These are phyloP conservation scores for Rhodophaea formosa DNA, from an alignment of 2,888 invertebrate genomes.

Conservation along the genomic window DNA sequence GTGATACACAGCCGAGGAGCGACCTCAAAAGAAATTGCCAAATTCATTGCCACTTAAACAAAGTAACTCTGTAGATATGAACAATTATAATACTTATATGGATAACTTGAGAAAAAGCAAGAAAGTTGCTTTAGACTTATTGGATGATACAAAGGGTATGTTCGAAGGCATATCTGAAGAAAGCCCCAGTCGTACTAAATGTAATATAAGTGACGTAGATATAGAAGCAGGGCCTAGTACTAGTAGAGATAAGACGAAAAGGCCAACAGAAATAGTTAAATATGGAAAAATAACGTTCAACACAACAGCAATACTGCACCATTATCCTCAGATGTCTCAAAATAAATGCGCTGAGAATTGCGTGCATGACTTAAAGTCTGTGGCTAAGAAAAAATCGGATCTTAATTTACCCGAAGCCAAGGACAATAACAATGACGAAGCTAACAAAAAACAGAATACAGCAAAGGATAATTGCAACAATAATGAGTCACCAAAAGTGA, in stretches of 20 bases:
- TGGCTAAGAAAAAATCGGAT: constrained; percentile 56
- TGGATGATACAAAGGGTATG: constrained; percentile 65
- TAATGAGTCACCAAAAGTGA: constrained; percentile 47
- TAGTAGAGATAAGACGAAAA: constrained; percentile 51
- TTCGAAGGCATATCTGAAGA: constrained; percentile 48
- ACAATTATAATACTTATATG: constrained; percentile 69
- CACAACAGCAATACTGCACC: constrained; percentile 72
- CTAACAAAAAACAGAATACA: constrained; percentile 33
- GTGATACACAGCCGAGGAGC: constrained; percentile 74
- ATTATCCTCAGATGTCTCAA: constrained; percentile 66
- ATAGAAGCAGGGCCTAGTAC: constrained; percentile 57
- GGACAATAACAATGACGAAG: constrained; percentile 60
- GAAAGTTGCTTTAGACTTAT: constrained; percentile 62
- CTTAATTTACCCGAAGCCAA: constrained; percentile 43
- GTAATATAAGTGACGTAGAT: constrained; percentile 49
- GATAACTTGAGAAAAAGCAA: constrained; percentile 67
- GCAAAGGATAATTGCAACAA: constrained; percentile 60
- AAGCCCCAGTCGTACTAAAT: constrained; percentile 37
- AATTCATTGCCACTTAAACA: constrained; percentile 72
- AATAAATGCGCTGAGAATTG: constrained; percentile 41
- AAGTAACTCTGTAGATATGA: constrained; percentile 73
- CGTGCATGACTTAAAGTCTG: constrained; percentile 26
- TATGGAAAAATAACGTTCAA: constrained; percentile 74
- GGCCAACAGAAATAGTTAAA: constrained; percentile 64
- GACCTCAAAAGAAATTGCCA: constrained; percentile 65